Percentiles rank a stretch among this genome's conserved stretches.
These are phyloP conservation scores for Lasioglossum calceatum DNA, from an alignment of 2,888 invertebrate species.

Conservation along the genomic window DNA sequence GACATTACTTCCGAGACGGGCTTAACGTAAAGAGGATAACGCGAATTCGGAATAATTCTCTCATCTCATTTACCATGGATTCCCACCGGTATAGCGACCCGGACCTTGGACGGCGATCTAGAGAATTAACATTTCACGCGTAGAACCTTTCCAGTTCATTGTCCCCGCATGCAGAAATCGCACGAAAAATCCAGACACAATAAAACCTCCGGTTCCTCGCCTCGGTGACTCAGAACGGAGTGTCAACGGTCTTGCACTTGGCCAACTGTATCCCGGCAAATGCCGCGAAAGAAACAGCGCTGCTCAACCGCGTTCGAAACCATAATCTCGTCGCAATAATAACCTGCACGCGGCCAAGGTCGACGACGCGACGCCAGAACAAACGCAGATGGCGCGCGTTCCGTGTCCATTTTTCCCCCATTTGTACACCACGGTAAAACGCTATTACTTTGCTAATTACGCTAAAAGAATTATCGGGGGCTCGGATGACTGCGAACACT, in stretches of 20 bases:
- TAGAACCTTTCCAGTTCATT: neutral
- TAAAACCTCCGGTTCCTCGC: conserved; percentile 14
- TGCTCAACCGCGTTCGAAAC: neutral
- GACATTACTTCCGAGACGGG: neutral
- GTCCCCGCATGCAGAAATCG: conserved; percentile 22
- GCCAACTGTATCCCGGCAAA: neutral
- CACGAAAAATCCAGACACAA: conserved; percentile 32
- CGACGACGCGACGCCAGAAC: neutral
- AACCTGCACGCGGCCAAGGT: conserved; percentile 39
- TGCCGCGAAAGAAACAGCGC: neutral
- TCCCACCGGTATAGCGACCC: neutral
- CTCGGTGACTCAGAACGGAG: conserved; percentile 31
- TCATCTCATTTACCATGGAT: neutral
- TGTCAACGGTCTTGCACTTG: conserved; percentile 26
- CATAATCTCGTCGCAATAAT: conserved; percentile 17
- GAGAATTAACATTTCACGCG: conserved; percentile 21
- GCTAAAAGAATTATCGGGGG: neutral
- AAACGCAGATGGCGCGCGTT: neutral
- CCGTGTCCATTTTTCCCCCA: neutral
- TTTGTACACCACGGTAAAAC: neutral
- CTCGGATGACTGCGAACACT: neutral
- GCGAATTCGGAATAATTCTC: conserved; percentile 13
- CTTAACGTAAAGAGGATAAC: conserved; percentile 6
- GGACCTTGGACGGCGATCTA: conserved; percentile 20
- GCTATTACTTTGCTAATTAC: neutral